Evolutionary conservation across 2,797 vertebrate genomes (phyloP).

Genomic region (Melanotaenia boesemani): DNA sequence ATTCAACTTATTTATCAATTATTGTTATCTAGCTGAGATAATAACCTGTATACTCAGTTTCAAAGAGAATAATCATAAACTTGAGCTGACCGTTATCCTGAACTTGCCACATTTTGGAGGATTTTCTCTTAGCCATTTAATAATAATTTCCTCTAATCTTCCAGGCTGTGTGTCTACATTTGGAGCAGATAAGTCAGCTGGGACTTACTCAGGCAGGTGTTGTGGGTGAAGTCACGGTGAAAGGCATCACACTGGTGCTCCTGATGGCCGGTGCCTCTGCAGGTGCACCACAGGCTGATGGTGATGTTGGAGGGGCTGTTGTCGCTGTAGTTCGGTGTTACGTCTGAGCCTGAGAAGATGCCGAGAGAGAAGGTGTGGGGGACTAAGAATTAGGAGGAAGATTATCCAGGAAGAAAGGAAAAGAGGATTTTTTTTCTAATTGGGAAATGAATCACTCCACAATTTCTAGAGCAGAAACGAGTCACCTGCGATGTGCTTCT

Average conservation of each 20-base stretch:
- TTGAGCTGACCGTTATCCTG: neutral
- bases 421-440: constrained; percentile 48
- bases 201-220: constrained; percentile 91
- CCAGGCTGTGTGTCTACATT: too few relatives aligned
- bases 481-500: constrained; percentile 19
- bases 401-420: constrained; percentile 37
- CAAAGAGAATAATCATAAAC: neutral
- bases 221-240: constrained; percentile 92
- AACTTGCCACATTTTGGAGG: neutral
- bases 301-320: constrained; percentile 88
- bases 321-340: constrained; percentile 94
- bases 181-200: neutral
- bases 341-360: constrained; percentile 86
- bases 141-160: neutral
- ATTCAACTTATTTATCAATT: neutral
- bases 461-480: constrained; percentile 32
- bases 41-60: neutral
- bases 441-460: constrained; percentile 33
- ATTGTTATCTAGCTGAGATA: neutral
- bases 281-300: constrained; percentile 92
- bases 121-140: neutral
- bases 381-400: constrained; percentile 30
- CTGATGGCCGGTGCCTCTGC: constrained; percentile 87
- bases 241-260: constrained; percentile 91
- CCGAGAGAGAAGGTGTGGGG: neutral